These are phyloP conservation scores for Bubalus kerabau DNA, from an alignment of 2,113 vertebrate genomes.

Conservation along the genomic window DNA sequence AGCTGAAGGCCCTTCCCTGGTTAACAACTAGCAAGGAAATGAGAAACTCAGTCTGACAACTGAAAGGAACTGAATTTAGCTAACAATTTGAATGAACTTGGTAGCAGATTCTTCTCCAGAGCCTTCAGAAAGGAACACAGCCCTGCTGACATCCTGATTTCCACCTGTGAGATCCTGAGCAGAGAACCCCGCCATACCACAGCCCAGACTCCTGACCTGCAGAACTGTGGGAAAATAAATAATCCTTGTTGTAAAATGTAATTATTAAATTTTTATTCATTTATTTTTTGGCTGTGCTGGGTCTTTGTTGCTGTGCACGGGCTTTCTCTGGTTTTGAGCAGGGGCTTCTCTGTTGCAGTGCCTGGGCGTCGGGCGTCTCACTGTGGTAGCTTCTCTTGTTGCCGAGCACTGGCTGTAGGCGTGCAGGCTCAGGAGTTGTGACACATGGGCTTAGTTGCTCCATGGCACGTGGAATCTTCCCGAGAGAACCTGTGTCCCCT, in stretches of 20 bases:
- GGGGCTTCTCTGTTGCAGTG: background rate
- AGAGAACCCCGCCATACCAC: accelerated
- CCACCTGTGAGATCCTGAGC: background rate
- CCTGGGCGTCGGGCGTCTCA: accelerated
- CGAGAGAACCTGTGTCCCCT: background rate
- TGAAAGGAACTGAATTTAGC: background rate
- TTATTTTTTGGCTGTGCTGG: background rate
- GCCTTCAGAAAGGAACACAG: background rate
- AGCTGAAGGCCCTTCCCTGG: background rate
- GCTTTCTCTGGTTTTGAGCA: background rate
- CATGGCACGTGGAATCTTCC: background rate
- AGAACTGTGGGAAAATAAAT: background rate
- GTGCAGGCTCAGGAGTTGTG: background rate
- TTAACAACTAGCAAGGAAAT: background rate
- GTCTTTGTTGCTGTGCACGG: background rate
- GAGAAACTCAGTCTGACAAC: background rate
- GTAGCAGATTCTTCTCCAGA: background rate
- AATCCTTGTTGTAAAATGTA: background rate
- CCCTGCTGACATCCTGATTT: background rate
- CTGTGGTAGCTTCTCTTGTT: background rate
- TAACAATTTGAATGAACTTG: background rate
- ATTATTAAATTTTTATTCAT: background rate
- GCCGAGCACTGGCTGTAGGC: background rate
- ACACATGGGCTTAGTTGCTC: background rate
- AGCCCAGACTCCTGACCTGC: background rate